Evolutionary conservation across 2,888 invertebrate species (phyloP), one percentile per base, ranked within the genome.

Genomic region (Aelia acuminata): DNA sequence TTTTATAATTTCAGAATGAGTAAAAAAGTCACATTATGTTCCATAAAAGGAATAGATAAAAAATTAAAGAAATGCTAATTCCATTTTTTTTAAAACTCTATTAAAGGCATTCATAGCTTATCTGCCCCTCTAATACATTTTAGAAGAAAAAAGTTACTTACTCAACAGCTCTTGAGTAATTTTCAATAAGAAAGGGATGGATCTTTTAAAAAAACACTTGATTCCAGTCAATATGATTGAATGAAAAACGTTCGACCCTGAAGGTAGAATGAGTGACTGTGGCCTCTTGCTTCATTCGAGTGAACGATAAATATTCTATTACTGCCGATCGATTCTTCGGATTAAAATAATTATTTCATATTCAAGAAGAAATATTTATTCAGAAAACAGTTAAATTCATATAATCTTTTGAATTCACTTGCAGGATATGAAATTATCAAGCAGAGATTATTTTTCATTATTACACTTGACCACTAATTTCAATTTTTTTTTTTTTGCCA

Each of bases 151-250:
- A 70, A 20, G 26, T 2, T 3, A 2, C 35, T 63, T 31, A 15
- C 31, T 35, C 63, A 70, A 70, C 35, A 70, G 31, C 31, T 70
- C 63, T 70, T 31, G 35, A 18, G 63, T 35, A 70, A 70, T 35
- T 8, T 70, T 31, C 63, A 35, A 70, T 70, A 70, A 70, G 63
- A 70, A 70, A 70, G 63, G 35, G 63, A 70, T 70, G 31, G 35
- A 70, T 70, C 31, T 31, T 70, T 70, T 35, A 22, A 70, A 70
- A 63, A 57, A 70, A 70, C 18, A 8, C 7, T 35, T 35, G 31
- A 3, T 26, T 70, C 26, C 18, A 26, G 22, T 13, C 4, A 18
- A 5, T 26, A 18, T 7, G 18, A 20, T 70, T 70, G 63, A 70
- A 35, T 35, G 31, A 35, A 63, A 35, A 70, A 70, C 63, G 63